These are phyloP conservation scores for Lepidocolaptes lacrymiger DNA, from an alignment of 2,797 vertebrate genomes.

Conservation along the genomic window DNA sequence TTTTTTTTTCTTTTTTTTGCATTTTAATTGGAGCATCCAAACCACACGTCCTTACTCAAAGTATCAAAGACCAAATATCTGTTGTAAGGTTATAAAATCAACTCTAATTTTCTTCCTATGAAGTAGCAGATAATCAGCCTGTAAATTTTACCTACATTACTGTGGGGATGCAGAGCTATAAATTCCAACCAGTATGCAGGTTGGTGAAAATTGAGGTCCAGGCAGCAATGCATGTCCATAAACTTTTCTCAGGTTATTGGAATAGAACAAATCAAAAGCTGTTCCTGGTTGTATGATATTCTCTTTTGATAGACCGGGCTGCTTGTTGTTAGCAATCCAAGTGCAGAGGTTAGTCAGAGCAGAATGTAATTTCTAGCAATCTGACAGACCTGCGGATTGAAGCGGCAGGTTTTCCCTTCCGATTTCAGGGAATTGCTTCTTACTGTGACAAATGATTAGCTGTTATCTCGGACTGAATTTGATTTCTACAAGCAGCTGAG, in stretches of 20 bases:
- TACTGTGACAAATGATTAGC: constrained; percentile 97
- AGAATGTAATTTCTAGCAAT: constrained; percentile 94
- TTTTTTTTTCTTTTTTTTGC: not conserved
- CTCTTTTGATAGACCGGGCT: constrained; percentile 87
- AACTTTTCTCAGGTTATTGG: constrained; percentile 85
- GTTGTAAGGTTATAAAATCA: constrained; percentile 71
- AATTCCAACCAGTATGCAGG: constrained; percentile 79
- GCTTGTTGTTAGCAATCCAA: constrained; percentile 88
- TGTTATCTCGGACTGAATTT: constrained; percentile 94
- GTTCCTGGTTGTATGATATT: constrained; percentile 85
- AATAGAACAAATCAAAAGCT: constrained; percentile 84
- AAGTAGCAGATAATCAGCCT: constrained; percentile 77
- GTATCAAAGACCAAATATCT: constrained; percentile 75
- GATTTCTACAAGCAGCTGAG: constrained; percentile 93
- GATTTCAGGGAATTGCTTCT: constrained; percentile 98
- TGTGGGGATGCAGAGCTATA: constrained; percentile 61
- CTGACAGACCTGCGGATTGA: constrained; percentile 92
- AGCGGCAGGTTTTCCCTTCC: constrained; percentile 89
- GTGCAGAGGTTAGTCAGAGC: constrained; percentile 84
- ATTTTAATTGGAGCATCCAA: constrained; percentile 77
- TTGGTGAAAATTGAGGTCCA: constrained; percentile 81
- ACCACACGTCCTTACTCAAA: constrained; percentile 41
- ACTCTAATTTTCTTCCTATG: constrained; percentile 79
- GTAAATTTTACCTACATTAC: constrained; percentile 82
- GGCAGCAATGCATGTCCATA: constrained; percentile 80